A percentile compares a stretch with the other conserved stretches of the same genome.
Conservation (phyloP, 2,888 invertebrate species). For the Halictus quadricinctus region DNA sequence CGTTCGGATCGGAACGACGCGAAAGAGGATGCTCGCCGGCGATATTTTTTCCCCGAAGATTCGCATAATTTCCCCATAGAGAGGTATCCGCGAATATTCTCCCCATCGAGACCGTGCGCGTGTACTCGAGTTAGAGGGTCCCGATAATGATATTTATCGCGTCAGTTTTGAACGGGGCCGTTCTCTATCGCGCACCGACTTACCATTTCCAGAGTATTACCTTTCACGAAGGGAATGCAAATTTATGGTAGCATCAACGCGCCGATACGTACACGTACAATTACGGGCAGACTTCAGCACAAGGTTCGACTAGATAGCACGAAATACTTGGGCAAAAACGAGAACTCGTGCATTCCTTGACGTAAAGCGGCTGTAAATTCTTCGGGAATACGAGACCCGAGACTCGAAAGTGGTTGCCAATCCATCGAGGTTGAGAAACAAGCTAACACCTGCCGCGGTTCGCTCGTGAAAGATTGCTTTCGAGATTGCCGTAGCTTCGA, state of each 20-base stretch:
- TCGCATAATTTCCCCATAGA: slow-evolving; percentile 8
- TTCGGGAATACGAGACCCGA: slow-evolving; percentile 51
- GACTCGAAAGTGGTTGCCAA: slow-evolving; percentile 51
- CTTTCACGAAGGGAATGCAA: slow-evolving; percentile 42
- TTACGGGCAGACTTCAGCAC: slow-evolving; percentile 28
- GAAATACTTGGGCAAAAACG: slow-evolving; percentile 45
- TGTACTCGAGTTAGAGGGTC: not conserved
- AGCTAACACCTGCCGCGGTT: slow-evolving; percentile 44
- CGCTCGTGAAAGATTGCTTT: slow-evolving; percentile 35
- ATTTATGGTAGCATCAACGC: slow-evolving; percentile 47
- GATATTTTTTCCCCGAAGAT: not conserved
- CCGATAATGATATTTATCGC: slow-evolving; percentile 36
- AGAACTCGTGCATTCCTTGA: slow-evolving; percentile 42
- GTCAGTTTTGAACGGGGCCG: slow-evolving; percentile 22
- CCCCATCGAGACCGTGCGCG: not conserved
- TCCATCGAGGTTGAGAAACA: slow-evolving; percentile 46
- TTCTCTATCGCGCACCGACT: slow-evolving; percentile 10
- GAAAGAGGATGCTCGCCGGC: not conserved
- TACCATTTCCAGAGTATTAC: slow-evolving; percentile 29
- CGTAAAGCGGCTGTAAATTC: slow-evolving; percentile 54
- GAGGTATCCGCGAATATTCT: slow-evolving; percentile 9
- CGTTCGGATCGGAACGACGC: not conserved
- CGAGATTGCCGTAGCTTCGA: slow-evolving; percentile 31
- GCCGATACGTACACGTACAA: slow-evolving; percentile 27
- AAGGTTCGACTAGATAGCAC: slow-evolving; percentile 32